Evolutionary conservation across 1,140 invertebrate species (phyloP), one percentile per base, ranked within the genome.

Genomic region (Ericerus pela): DNA sequence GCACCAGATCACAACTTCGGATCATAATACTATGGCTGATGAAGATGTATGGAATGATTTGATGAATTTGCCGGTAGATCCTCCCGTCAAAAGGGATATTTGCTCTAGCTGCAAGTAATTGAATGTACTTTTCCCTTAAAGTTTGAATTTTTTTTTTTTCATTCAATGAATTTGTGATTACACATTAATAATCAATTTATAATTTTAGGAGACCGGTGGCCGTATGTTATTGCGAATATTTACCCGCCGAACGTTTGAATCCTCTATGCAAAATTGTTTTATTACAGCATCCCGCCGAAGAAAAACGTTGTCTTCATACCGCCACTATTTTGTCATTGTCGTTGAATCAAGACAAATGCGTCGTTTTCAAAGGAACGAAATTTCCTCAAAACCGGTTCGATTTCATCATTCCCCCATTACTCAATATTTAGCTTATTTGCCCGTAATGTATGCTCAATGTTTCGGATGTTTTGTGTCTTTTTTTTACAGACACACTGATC

Each of bases 201-300:
- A 16, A 54, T 36, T 72, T 75, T 59, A 94, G 90, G 52, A 79
- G 91, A 61, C 91, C 91, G 11, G 64, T 69, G n/a, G 77, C 74
- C 37, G 90, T 93, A 28, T 96, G 91, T 67, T 94, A 88, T 85
- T 95, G 91, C 70, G 74, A 76, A 24, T 85, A 79, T 38, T 69
- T 94, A 55, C 87, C 88, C 12, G 70, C 76, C 55, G 71, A 78
- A 54, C 80, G 76, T 22, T 61, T 93, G 6, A 65, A 69, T 43
- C 79, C 84, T 10, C 68, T 72, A 55, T 85, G 82, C 52, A 77
- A 73, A 63, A 72, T 94, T 38, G 79, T 91, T 58, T 76, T 95
- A 56, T 72, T 96, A 2, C 90, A 95, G 67, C 91, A 96, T 76
- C 90, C 90, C 14, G 88, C 87, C 60, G 91, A 96, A 76, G 87